A percentile compares a stretch with the other conserved stretches of the same genome.
phyloP scores from a whole-genome alignment of 2,113 vertebrate genomes.

The Nipponia nippon region DNA sequence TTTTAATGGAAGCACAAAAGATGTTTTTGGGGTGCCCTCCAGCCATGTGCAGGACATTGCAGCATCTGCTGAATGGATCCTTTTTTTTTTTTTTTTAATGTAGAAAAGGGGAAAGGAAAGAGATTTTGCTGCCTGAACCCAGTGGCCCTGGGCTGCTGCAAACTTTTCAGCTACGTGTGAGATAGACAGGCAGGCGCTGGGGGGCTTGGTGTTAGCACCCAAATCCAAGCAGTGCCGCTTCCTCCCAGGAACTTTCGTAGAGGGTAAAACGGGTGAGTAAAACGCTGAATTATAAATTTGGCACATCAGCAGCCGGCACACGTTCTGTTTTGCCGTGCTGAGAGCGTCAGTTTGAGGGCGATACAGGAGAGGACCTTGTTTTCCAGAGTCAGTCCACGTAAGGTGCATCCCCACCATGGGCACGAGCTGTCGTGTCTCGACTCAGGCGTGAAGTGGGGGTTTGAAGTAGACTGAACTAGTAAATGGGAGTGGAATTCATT shows the following conservation, averaged over 20 bases:
- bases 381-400: background rate
- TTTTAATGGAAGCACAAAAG: background rate
- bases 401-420: background rate
- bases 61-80: background rate
- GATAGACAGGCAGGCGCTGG: background rate
- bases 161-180: background rate
- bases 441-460: background rate
- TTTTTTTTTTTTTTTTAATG: background rate
- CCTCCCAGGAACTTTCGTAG: background rate
- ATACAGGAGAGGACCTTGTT: background rate
- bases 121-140: background rate
- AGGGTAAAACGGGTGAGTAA: background rate
- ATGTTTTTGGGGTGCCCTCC: background rate
- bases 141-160: background rate
- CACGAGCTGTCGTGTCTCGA: accelerated
- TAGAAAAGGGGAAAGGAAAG: background rate
- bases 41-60: background rate
- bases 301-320: background rate
- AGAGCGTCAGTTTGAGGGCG: background rate
- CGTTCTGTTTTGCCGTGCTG: background rate
- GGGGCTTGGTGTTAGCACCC: background rate
- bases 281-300: background rate
- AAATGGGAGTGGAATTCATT: background rate
- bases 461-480: background rate
- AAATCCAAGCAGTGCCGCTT: background rate